phyloP scores from a whole-genome alignment of 2,888 invertebrate species.

The Ornithoptera alexandrae region DNA sequence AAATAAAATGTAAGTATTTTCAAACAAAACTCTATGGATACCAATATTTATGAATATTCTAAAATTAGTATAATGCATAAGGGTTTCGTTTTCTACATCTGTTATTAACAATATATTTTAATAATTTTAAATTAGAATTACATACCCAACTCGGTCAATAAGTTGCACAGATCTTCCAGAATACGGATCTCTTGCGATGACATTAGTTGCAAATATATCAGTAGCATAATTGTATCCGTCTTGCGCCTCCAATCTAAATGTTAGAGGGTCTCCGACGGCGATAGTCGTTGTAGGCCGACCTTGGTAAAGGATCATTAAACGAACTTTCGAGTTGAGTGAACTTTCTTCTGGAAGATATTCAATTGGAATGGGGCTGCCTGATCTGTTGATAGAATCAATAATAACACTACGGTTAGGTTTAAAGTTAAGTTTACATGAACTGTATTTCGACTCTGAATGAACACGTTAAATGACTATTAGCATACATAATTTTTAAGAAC shows the following conservation, averaged over 20 bases:
- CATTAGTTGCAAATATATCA: constrained; percentile 95
- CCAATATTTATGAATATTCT: background rate
- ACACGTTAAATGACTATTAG: constrained; percentile 27
- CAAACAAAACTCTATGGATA: background rate
- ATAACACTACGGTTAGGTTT: constrained; percentile 75
- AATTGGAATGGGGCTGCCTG: constrained; percentile 94
- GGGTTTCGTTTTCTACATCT: background rate
- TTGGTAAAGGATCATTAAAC: constrained; percentile 91
- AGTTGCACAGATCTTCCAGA: constrained; percentile 93
- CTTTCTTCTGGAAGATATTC: constrained; percentile 96
- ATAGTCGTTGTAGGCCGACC: constrained; percentile 95
- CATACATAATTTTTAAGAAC: background rate
- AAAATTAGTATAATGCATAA: background rate
- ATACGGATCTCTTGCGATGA: constrained; percentile 95
- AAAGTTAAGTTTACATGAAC: constrained; percentile 37
- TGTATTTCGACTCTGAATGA: constrained; percentile 65
- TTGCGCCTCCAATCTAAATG: constrained; percentile 92
- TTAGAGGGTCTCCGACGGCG: constrained; percentile 94
- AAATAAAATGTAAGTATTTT: constrained; percentile 34
- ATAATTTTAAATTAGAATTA: constrained; percentile 25
- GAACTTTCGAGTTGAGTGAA: constrained; percentile 92
- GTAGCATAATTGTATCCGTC: constrained; percentile 93
- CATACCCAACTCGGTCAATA: constrained; percentile 93
- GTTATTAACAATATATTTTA: background rate
- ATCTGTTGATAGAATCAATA: constrained; percentile 81